Base-by-base conservation (phyloP, 2,797 vertebrate species). In the Hippocampus kuda region DNA sequence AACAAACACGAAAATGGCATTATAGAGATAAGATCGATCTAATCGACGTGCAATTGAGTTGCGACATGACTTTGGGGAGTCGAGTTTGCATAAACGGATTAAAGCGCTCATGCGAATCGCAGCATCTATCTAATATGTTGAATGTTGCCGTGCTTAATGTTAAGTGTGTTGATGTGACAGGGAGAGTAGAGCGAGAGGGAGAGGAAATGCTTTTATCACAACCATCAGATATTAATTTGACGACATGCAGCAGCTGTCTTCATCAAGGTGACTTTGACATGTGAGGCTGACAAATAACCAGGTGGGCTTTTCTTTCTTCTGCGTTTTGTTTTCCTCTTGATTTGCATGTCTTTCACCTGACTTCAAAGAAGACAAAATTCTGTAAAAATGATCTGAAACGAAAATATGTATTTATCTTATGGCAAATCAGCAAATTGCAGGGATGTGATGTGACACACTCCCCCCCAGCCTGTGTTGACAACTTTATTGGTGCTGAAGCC, bases 401-500 rank as follows among this genome's bases (percentile, higher is more conserved):
- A 1, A 54, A 51, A 51, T 51, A 30, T 30, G 30, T 30, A 30
- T 30, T 30, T 30, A 30, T 30, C 30, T 30, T 30, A 30, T 2
- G 30, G 30, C 53, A 54, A 54, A 59, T 59, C 4, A 2, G 13
- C 57, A 38, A 30, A 30, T 60, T 60, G 26, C 13, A 27, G 30
- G 27, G 27, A 60, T 60, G 27, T 16, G 8, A 60, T 16, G 57
- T 18, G 27, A 30, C 26, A 18, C 16, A 15, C 30, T 18, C 6
- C 24, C 18, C 48, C 20, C 65, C 48, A 57, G 38, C 57, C 59
- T 66, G 62, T 34, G 72, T 74, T 62, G 51, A 67, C 22, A 22
- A 72, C 65, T 70, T 68, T 75, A 67, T 83, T 71, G 70, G 71
- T 77, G 79, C 75, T 72, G 70, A 63, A 72, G 77, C 77, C 57